These are phyloP conservation scores for Psittacara wagleri DNA, from an alignment of 2,113 vertebrate genomes.

Conservation along the genomic window DNA sequence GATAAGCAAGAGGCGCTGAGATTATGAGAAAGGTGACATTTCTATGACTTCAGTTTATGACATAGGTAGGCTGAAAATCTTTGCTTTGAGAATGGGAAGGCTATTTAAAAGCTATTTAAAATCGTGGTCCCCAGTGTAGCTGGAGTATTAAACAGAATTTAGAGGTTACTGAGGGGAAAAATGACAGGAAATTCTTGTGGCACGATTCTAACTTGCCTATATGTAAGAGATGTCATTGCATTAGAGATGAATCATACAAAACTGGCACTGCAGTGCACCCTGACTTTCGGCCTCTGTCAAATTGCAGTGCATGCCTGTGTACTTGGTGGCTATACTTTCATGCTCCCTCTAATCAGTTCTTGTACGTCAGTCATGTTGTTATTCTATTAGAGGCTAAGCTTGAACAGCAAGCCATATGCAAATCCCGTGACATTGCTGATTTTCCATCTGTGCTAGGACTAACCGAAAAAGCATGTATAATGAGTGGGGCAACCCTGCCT, in stretches of 20 bases:
- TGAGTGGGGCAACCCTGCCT: background rate
- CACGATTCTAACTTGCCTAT: background rate
- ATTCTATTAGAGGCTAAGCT: background rate
- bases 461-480: background rate
- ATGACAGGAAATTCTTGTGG: background rate
- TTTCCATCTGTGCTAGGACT: background rate
- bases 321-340: background rate
- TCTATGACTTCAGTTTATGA: background rate
- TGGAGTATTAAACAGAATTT: background rate
- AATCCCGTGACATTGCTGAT: background rate
- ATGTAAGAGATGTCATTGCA: background rate
- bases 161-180: background rate
- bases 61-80: background rate
- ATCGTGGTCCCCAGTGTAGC: background rate
- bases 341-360: background rate
- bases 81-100: background rate
- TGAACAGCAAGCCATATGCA: background rate
- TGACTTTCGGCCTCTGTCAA: background rate
- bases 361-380: background rate
- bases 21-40: background rate
- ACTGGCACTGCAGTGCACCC: accelerated
- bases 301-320: background rate
- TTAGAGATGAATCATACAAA: background rate
- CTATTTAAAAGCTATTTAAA: background rate
- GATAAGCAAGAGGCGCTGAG: background rate